Conservation (phyloP, 2,888 invertebrate genomes). For the Cheilosia soror region DNA sequence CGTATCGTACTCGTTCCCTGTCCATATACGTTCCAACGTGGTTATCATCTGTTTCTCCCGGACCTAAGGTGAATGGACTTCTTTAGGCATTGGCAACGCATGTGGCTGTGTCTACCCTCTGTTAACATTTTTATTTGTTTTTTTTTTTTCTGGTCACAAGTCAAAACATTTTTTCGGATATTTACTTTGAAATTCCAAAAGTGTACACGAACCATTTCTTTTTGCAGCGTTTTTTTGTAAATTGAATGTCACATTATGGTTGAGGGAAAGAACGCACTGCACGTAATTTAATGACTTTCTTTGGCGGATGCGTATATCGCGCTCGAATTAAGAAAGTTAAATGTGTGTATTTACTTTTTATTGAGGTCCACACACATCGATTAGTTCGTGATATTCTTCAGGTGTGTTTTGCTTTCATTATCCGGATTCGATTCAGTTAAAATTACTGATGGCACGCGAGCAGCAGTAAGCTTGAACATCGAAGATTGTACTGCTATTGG, state of each 20-base stretch:
- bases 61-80: conserved; percentile 59
- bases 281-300: conserved; percentile 60
- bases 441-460: conserved; percentile 47
- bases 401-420: conserved; percentile 48
- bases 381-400: conserved; percentile 33
- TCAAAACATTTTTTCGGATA: conserved; percentile 28
- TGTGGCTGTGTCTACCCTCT: conserved; percentile 24
- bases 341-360: conserved; percentile 6
- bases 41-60: conserved; percentile 50
- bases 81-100: conserved; percentile 22
- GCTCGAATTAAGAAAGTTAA: conserved; percentile 55
- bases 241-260: conserved; percentile 48
- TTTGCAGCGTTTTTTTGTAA: conserved; percentile 11
- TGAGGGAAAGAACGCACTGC: neutral
- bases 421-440: conserved; percentile 48
- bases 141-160: conserved; percentile 8
- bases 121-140: conserved; percentile 1
- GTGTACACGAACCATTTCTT: conserved; percentile 31
- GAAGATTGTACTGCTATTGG: neutral
- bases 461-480: conserved; percentile 26
- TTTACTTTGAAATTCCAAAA: conserved; percentile 52
- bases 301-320: conserved; percentile 26
- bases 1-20: neutral
- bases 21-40: conserved; percentile 7
- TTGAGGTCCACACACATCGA: conserved; percentile 3